phyloP scores from a whole-genome alignment of 2,113 vertebrate genomes.

The Eulemur macaco region DNA sequence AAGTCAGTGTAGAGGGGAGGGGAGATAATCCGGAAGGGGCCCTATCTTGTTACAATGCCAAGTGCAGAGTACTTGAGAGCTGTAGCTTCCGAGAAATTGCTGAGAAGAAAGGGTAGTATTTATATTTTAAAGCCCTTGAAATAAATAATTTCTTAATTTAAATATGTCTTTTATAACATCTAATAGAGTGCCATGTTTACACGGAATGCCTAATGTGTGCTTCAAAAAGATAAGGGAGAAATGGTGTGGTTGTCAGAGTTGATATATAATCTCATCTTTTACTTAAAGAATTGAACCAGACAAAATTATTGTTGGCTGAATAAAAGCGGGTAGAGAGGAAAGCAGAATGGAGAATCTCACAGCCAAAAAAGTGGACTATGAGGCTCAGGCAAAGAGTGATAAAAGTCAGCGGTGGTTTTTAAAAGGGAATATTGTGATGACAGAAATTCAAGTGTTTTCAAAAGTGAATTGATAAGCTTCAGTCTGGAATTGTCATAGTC shows the following conservation, averaged over 20 bases:
- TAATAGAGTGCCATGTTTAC: background rate
- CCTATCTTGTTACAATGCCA: background rate
- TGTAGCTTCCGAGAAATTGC: background rate
- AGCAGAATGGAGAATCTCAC: background rate
- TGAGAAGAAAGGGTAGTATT: background rate
- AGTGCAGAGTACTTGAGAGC: background rate
- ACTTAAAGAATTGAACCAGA: background rate
- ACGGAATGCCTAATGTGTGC: background rate
- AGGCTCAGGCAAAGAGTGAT: background rate
- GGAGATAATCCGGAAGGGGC: background rate
- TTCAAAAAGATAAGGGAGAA: background rate
- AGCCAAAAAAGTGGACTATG: background rate
- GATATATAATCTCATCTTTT: background rate
- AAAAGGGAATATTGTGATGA: background rate
- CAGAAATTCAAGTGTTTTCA: slow-evolving; percentile 15
- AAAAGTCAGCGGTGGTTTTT: background rate
- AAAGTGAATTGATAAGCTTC: slow-evolving; percentile 34
- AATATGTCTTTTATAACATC: background rate
- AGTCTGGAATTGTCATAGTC: background rate
- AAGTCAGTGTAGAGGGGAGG: background rate
- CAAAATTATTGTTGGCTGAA: background rate
- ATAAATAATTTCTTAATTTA: background rate
- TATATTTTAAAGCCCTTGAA: background rate
- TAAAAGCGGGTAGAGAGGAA: background rate
- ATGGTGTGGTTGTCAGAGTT: background rate